phyloP scores from a whole-genome alignment of 2,888 invertebrate genomes.

The Stenoptilia bipunctidactyla region DNA sequence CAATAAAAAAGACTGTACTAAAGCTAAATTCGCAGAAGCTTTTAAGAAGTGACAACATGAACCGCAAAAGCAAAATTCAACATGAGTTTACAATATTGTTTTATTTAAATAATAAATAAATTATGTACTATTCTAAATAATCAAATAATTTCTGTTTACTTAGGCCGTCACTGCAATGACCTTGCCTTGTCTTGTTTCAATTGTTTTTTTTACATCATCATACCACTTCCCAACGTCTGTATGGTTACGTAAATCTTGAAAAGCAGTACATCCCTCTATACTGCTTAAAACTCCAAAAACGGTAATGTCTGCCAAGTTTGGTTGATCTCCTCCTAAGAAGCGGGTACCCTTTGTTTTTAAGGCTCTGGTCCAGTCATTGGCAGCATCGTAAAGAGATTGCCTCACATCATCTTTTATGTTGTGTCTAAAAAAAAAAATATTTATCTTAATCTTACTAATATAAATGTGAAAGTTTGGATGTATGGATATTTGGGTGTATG shows the following conservation, averaged over 20 bases:
- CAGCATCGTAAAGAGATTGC: conserved; percentile 89
- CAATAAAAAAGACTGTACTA: conserved; percentile 79
- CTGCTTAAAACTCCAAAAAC: conserved; percentile 92
- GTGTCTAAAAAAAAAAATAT: conserved; percentile 70
- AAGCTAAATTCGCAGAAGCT: conserved; percentile 1
- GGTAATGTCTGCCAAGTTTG: conserved; percentile 93
- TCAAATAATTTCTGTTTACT: not conserved
- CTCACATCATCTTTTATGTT: conserved; percentile 90
- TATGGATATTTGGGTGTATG: too few species aligned
- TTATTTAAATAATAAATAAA: conserved; percentile 1
- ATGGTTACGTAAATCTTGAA: conserved; percentile 81
- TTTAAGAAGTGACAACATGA: too few species aligned
- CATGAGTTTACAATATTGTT: not conserved
- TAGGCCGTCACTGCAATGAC: not conserved
- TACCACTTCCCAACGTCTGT: conserved; percentile 87
- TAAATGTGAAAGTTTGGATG: too few species aligned
- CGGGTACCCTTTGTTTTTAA: conserved; percentile 76
- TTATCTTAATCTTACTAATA: not conserved
- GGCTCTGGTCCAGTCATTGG: conserved; percentile 82
- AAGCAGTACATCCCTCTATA: conserved; percentile 93
- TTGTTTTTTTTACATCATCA: conserved; percentile 76
- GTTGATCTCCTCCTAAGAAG: conserved; percentile 89
- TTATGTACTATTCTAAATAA: not conserved
- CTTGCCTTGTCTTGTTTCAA: conserved; percentile 33
- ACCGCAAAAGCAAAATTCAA: too few species aligned